phyloP scores from a whole-genome alignment of 2,113 vertebrate genomes.

The Lichenostomus cassidix region DNA sequence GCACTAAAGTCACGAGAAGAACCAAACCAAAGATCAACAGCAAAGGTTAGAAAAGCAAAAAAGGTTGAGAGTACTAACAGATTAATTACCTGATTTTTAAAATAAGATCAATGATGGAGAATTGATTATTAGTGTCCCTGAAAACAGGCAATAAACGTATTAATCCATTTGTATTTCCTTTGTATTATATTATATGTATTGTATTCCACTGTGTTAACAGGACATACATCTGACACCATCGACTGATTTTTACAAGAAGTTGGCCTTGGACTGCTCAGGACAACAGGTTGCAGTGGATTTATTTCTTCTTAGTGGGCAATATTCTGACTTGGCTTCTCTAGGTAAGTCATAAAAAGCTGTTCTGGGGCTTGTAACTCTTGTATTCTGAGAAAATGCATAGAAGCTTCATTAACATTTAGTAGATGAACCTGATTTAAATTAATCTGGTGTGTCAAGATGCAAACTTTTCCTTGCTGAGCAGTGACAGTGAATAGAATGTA shows the following conservation, averaged over 20 bases:
- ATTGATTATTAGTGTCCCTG: neutral
- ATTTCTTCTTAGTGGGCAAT: constrained; percentile 93
- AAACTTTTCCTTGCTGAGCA: neutral
- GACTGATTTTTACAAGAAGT: constrained; percentile 97
- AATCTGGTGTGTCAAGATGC: neutral
- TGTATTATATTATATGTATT: neutral
- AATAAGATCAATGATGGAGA: neutral
- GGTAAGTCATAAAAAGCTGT: constrained; percentile 71
- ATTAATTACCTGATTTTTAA: neutral
- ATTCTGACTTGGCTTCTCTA: constrained; percentile 92
- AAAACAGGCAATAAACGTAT: neutral
- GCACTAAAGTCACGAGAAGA: constrained; percentile 90
- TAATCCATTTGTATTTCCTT: neutral
- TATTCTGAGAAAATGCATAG: neutral
- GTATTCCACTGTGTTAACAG: constrained; percentile 64
- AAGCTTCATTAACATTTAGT: neutral
- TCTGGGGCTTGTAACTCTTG: neutral
- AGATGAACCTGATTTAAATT: neutral
- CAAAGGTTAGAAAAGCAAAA: constrained; percentile 80
- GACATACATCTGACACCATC: constrained; percentile 92
- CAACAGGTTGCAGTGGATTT: constrained; percentile 96
- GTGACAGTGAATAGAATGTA: neutral
- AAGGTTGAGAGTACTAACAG: neutral
- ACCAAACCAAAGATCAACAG: constrained; percentile 87
- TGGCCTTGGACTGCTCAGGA: constrained; percentile 96